Base-by-base conservation (phyloP, 2,888 invertebrate genomes). In the Trissonchulus latispiculum region DNA sequence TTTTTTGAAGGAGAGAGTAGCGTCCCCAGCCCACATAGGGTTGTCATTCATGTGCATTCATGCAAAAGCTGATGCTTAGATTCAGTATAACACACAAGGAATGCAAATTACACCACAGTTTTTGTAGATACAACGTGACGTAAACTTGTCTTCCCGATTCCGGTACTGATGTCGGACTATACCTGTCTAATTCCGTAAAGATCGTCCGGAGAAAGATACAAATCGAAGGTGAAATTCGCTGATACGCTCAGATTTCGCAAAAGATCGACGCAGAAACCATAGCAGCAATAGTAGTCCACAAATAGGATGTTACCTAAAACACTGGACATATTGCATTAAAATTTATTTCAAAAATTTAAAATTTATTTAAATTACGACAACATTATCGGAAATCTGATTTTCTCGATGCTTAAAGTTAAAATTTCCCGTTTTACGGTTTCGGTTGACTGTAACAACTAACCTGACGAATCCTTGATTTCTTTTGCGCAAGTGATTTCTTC, bases 221-320 rank as follows among this genome's bases (percentile, higher is more conserved):
- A 35, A 31, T 75, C 64, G 37, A 71, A 72, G 2, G 72, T 72
- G 37, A 72, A 72, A 71, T 69, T 29, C 1, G 72, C 8, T 48
- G 48, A 48, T 8, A 8, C 48, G 23, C 48, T 48, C 8, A 48
- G 48, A 35, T 68, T 8, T 2, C 8, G 2, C 48, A 97, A 86
- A 72, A 97, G 86, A 84, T 96, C 95, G 86, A 97, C 93, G 84
- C 95, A 94, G 84, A 94, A 97, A 37, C 97, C 97, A 83, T 90
- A 90, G 84, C 97, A 97, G 85, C 97, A 97, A 82, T 83, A 84
- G 36, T 78, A 72, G 67, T 75, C 66, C 29, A 32, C n/a, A 36
- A 8, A 48, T 23, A 48, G 23, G 8, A 48, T 8, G 8, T 48
- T 48, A 48, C 48, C 48, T 48, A 23, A 48, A 48, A 48, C 8